Conservation (phyloP, 1,140 invertebrate genomes). For the Brachionus rubens region DNA sequence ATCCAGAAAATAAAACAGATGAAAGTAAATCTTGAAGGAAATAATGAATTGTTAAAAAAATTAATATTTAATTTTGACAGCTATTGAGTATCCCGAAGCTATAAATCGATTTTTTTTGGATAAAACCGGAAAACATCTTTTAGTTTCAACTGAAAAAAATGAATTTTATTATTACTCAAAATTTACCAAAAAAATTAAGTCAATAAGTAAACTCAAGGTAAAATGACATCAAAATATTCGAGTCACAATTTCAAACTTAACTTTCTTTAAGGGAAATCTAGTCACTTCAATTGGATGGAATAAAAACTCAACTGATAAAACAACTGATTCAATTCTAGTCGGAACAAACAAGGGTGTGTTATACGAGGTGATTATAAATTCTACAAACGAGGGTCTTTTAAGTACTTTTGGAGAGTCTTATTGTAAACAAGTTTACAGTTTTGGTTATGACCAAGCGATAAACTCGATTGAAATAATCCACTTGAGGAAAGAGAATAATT, state of each 20-base stretch:
- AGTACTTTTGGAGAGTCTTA: constrained; percentile 74
- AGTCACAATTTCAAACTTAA: background rate
- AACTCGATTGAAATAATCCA: constrained; percentile 73
- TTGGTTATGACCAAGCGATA: constrained; percentile 70
- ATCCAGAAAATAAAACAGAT: constrained; percentile 19
- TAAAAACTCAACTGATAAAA: constrained; percentile 66
- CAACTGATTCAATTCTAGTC: constrained; percentile 74
- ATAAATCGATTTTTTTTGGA: constrained; percentile 77
- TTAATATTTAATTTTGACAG: constrained; percentile 48
- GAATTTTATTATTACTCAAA: constrained; percentile 76
- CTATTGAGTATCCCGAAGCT: constrained; percentile 59
- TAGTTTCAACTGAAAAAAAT: constrained; percentile 70
- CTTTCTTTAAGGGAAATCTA: constrained; percentile 68
- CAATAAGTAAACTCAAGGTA: constrained; percentile 61
- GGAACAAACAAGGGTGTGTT: constrained; percentile 84
- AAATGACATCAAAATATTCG: background rate
- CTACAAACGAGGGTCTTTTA: constrained; percentile 76
- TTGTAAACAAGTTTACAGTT: constrained; percentile 66
- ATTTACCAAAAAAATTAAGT: constrained; percentile 67
- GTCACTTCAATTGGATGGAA: constrained; percentile 89
- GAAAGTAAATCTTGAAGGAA: too few relatives aligned
- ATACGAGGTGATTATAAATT: constrained; percentile 79
- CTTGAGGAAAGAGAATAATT: constrained; percentile 51
- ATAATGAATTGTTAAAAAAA: too few relatives aligned
- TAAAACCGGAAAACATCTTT: constrained; percentile 76